Percentiles rank a stretch among this genome's conserved stretches.
phyloP scores from a whole-genome alignment of 2,797 vertebrate species.

The Melanotaenia parkinsoni region DNA sequence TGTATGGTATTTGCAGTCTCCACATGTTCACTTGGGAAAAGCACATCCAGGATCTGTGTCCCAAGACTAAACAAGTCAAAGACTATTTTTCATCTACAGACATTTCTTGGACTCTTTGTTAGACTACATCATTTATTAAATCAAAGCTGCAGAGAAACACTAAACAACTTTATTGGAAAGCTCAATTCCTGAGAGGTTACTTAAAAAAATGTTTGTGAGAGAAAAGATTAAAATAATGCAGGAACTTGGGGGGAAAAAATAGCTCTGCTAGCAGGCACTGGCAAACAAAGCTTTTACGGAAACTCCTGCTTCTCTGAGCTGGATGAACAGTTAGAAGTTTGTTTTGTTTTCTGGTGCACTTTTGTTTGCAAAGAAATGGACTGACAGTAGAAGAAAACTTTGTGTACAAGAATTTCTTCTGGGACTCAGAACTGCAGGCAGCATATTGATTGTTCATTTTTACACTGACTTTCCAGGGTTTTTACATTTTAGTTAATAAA shows the following conservation, averaged over 20 bases:
- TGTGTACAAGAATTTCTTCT: slow-evolving; percentile 31
- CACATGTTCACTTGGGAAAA: slow-evolving; percentile 26
- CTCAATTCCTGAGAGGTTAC: slow-evolving; percentile 45
- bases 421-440: slow-evolving; percentile 15
- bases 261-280: slow-evolving; percentile 32
- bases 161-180: slow-evolving; percentile 19
- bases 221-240: slow-evolving; percentile 44
- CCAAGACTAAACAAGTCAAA: slow-evolving; percentile 42
- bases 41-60: slow-evolving; percentile 4
- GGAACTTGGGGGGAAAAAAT: slow-evolving; percentile 9
- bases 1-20: slow-evolving; percentile 24
- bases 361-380: slow-evolving; percentile 29
- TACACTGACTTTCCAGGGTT: slow-evolving; percentile 8
- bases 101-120: slow-evolving; percentile 23
- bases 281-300: slow-evolving; percentile 26
- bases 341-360: slow-evolving; percentile 42
- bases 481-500: slow-evolving; percentile 15
- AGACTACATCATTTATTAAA: slow-evolving; percentile 35
- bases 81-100: slow-evolving; percentile 32
- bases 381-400: slow-evolving; percentile 42
- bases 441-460: neutral
- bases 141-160: neutral
- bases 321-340: slow-evolving; percentile 47
- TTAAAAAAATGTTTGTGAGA: slow-evolving; percentile 31
- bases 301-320: slow-evolving; percentile 15